phyloP scores from a whole-genome alignment of 2,113 vertebrate species.

The Tetrao urogallus region DNA sequence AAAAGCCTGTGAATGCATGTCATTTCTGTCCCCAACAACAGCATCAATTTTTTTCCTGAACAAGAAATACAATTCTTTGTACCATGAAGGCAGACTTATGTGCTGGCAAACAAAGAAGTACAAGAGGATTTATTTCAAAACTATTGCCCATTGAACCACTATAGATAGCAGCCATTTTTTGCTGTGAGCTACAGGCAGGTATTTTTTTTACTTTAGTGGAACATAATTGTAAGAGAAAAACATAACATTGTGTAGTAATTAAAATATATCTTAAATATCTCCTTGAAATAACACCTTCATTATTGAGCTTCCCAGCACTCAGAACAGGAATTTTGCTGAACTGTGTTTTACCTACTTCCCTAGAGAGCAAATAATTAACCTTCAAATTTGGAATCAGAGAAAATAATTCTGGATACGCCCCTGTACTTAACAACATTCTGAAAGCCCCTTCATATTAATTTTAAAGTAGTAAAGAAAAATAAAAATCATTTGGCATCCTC shows the following conservation, averaged over 20 bases:
- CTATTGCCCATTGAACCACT: background rate
- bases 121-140: background rate
- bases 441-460: background rate
- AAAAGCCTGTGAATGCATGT: background rate
- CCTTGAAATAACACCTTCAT: background rate
- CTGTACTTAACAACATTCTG: background rate
- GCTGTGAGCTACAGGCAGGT: background rate
- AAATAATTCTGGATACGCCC: background rate
- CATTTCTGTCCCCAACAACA: background rate
- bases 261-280: background rate
- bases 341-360: background rate
- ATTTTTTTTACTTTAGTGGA: background rate
- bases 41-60: background rate
- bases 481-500: background rate
- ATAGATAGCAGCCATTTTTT: background rate
- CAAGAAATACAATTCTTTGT: background rate
- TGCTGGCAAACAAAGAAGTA: background rate
- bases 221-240: background rate
- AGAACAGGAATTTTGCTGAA: background rate
- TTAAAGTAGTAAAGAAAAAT: background rate
- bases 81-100: background rate
- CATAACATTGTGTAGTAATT: background rate
- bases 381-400: background rate
- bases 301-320: background rate
- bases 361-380: background rate